Conservation (phyloP, 1,140 invertebrate species). For the Cherax destructor region DNA sequence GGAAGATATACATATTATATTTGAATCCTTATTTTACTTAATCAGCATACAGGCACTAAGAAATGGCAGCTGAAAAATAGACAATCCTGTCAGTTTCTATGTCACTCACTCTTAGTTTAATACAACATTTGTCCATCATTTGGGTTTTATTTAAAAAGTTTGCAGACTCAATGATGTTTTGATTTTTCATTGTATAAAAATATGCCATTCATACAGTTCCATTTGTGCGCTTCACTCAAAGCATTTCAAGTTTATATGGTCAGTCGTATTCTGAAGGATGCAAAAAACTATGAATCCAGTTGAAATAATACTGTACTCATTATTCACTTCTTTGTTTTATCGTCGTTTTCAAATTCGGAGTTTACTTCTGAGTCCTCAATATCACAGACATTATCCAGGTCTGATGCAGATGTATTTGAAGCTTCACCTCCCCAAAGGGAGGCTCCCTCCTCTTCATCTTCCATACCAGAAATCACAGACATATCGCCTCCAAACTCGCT, state of each 20-base stretch:
- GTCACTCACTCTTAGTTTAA: not conserved
- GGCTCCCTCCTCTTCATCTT: slow-evolving; percentile 81
- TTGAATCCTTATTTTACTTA: slow-evolving; percentile 26
- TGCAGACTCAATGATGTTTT: not conserved
- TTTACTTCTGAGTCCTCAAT: slow-evolving; percentile 90
- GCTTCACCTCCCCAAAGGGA: slow-evolving; percentile 83
- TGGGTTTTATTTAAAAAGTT: not conserved
- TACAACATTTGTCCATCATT: not conserved
- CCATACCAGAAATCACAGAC: slow-evolving; percentile 73
- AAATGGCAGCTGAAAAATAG: slow-evolving; percentile 59
- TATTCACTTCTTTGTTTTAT: slow-evolving; percentile 41
- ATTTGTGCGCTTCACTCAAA: slow-evolving; percentile 8
- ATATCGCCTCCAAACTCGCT: slow-evolving; percentile 71
- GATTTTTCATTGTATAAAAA: not conserved
- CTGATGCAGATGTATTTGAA: slow-evolving; percentile 85
- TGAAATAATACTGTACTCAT: not conserved
- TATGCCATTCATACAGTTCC: not conserved
- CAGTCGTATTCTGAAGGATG: not conserved
- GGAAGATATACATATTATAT: slow-evolving; percentile 56
- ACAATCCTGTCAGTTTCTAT: not conserved
- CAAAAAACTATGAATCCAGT: not conserved
- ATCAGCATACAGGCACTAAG: slow-evolving; percentile 58
- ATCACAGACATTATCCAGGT: slow-evolving; percentile 90
- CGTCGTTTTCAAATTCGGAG: slow-evolving; percentile 69
- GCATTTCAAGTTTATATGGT: not conserved